phyloP scores from a whole-genome alignment of 2,888 invertebrate genomes.

The Perizoma affinitatum region DNA sequence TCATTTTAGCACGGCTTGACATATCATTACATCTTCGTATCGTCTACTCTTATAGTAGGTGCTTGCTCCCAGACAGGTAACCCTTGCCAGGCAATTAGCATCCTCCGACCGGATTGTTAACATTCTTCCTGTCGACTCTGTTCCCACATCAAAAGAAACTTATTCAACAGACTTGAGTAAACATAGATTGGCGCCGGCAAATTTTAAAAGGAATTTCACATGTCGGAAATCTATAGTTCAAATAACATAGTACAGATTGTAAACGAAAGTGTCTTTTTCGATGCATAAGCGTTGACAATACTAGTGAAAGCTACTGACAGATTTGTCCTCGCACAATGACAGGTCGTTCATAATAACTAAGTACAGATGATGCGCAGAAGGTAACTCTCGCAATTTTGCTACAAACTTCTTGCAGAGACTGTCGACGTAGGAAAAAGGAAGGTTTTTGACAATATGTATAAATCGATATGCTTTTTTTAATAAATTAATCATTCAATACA shows the following conservation, averaged over 20 bases:
- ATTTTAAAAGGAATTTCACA: constrained; percentile 37
- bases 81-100: constrained; percentile 69
- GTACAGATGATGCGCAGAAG: constrained; percentile 2
- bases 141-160: constrained; percentile 59
- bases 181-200: constrained; percentile 35
- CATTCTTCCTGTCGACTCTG: constrained; percentile 67
- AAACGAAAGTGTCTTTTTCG: constrained; percentile 37
- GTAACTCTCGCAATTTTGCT: neutral
- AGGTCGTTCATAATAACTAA: constrained; percentile 12
- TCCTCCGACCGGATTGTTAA: constrained; percentile 66
- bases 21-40: constrained; percentile 13
- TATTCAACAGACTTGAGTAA: constrained; percentile 28
- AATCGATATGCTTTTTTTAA: too few species aligned
- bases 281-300: constrained; percentile 34
- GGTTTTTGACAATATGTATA: too few species aligned
- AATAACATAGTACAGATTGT: constrained; percentile 17
- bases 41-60: constrained; percentile 47
- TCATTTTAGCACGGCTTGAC: constrained; percentile 6
- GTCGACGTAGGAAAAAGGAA: too few species aligned
- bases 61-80: constrained; percentile 51
- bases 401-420: neutral
- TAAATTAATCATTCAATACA: too few species aligned
- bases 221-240: constrained; percentile 31
- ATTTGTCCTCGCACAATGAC: constrained; percentile 31
- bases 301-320: constrained; percentile 39